Conservation (phyloP, 2,113 vertebrate genomes). For the Butorides virescens region DNA sequence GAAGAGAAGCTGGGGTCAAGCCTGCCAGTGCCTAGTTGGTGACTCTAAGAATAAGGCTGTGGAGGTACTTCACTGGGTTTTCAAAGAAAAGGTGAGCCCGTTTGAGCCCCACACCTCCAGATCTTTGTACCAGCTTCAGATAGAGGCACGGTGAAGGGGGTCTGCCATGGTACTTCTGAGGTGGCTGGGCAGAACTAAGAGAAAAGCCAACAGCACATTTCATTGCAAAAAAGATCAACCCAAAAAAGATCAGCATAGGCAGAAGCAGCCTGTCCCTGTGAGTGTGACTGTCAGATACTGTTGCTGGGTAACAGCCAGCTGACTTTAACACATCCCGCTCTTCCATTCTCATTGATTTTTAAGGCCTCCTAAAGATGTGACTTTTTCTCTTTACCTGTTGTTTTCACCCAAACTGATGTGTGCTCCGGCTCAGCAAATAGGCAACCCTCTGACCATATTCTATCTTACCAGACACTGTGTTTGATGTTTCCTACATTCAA, state of each 20-base stretch:
- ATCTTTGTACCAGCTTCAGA: not conserved
- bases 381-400: not conserved
- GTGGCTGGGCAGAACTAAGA: not conserved
- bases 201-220: not conserved
- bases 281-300: not conserved
- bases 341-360: not conserved
- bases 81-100: not conserved
- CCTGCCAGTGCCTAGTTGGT: not conserved
- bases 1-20: not conserved
- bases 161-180: not conserved
- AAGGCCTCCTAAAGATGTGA: not conserved
- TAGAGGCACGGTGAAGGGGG: rapidly evolving
- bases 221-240: not conserved
- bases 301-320: constrained; percentile 41
- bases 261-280: not conserved
- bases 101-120: not conserved
- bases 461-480: not conserved
- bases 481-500: not conserved
- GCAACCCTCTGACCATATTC: not conserved
- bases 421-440: not conserved
- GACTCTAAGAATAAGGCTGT: not conserved
- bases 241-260: not conserved
- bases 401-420: not conserved
- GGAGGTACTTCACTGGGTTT: not conserved
- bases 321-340: not conserved